Evolutionary conservation across 64 coral and sea anemone species (phyloP).

Genomic region (Stichodactyla helianthus): DNA sequence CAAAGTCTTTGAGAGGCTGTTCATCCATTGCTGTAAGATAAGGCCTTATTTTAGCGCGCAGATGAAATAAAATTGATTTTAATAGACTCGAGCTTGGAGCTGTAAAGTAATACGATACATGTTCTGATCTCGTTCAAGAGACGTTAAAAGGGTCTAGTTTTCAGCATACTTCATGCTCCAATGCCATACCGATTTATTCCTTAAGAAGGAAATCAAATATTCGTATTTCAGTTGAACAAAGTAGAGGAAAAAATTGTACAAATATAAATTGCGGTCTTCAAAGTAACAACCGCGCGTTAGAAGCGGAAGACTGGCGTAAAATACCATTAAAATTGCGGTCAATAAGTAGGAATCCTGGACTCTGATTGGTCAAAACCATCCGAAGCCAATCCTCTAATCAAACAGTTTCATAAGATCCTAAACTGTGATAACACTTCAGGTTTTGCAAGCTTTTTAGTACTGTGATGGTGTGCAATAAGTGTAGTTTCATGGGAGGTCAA

Average conservation of each 20-base stretch:
- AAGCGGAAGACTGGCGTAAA: constrained; percentile 8
- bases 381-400: constrained; percentile 4
- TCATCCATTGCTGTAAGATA: not conserved
- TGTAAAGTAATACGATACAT: not conserved
- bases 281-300: not conserved
- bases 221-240: not conserved
- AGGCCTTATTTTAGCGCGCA: not conserved
- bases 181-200: too few species aligned
- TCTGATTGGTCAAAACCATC: not conserved
- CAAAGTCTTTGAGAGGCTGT: not conserved
- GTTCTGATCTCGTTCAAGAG: not conserved
- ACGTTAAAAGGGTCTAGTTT: not conserved
- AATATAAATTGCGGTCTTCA: constrained; percentile 13
- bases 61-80: not conserved
- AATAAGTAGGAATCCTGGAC: not conserved
- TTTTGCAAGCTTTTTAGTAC: constrained; percentile 2
- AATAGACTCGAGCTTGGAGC: not conserved
- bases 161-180: not conserved
- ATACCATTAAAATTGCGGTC: constrained; percentile 15
- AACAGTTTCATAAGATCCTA: constrained; percentile 20
- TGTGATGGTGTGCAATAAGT: not conserved
- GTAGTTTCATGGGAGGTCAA: not conserved
- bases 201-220: not conserved
- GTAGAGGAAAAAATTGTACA: not conserved
- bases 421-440: not conserved